phyloP scores from a whole-genome alignment of 1,140 invertebrate genomes.

The Planococcus citri region DNA sequence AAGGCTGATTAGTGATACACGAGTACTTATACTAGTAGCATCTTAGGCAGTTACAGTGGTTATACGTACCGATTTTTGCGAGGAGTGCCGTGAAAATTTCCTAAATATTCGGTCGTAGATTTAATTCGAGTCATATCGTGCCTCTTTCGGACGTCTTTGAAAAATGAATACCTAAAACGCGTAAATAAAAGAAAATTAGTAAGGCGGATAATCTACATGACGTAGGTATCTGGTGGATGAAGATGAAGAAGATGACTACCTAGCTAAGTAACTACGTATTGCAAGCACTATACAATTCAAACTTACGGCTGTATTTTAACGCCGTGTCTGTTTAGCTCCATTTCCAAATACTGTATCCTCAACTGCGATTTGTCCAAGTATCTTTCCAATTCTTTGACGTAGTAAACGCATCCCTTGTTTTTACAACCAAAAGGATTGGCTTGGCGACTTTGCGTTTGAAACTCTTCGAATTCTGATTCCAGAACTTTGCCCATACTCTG shows the following conservation, averaged over 20 bases:
- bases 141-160: neutral
- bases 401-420: conserved; percentile 2
- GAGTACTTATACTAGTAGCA: too few relatives aligned
- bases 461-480: conserved; percentile 12
- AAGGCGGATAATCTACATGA: too few relatives aligned
- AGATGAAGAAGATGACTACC: too few relatives aligned
- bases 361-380: conserved; percentile 4
- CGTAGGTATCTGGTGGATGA: too few relatives aligned
- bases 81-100: conserved; percentile 1
- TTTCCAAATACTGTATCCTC: conserved; percentile 5
- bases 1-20: too few relatives aligned
- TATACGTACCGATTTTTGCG: neutral
- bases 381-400: conserved; percentile 10
- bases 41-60: too few relatives aligned
- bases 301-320: conserved; percentile 13
- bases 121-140: conserved; percentile 11
- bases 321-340: conserved; percentile 5
- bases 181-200: neutral
- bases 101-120: conserved; percentile 6
- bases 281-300: too few relatives aligned
- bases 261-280: too few relatives aligned
- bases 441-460: conserved; percentile 10
- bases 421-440: neutral
- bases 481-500: conserved; percentile 9
- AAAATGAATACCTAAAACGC: conserved; percentile 5